Conservation (phyloP, 2,113 vertebrate species). For the Aldabrachelys gigantea region DNA sequence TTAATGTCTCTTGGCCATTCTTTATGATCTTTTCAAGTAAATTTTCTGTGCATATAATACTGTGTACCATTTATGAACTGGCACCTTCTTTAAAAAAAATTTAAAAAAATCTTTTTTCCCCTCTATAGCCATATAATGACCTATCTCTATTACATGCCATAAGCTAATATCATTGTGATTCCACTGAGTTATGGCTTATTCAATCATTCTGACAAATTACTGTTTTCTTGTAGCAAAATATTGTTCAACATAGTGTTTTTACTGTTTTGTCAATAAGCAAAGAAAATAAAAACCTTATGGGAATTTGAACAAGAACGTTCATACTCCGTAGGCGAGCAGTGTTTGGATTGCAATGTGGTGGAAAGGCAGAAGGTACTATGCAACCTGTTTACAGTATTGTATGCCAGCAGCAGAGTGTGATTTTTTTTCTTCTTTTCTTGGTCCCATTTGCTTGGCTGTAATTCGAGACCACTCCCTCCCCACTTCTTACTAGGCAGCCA, state of each 20-base stretch:
- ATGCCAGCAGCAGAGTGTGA: conserved; percentile 60
- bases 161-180: neutral
- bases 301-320: conserved; percentile 70
- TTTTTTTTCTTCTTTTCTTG: neutral
- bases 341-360: conserved; percentile 66
- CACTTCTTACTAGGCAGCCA: neutral
- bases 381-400: conserved; percentile 68
- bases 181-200: conserved; percentile 45
- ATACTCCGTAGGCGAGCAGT: conserved; percentile 73
- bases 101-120: neutral
- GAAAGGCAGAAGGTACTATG: conserved; percentile 55
- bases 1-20: conserved; percentile 58
- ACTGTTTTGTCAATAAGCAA: conserved; percentile 69
- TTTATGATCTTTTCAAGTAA: conserved; percentile 53
- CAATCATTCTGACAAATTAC: conserved; percentile 64
- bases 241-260: conserved; percentile 66
- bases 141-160: conserved; percentile 8
- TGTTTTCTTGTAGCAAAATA: conserved; percentile 70
- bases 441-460: neutral
- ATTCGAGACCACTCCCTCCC: neutral
- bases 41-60: conserved; percentile 15
- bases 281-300: conserved; percentile 71
- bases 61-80: conserved; percentile 21
- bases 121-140: conserved; percentile 19
- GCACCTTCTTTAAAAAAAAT: conserved; percentile 38